Base-by-base conservation (phyloP, 2,797 vertebrate species). In the Tenualosa thibaudeaui region DNA sequence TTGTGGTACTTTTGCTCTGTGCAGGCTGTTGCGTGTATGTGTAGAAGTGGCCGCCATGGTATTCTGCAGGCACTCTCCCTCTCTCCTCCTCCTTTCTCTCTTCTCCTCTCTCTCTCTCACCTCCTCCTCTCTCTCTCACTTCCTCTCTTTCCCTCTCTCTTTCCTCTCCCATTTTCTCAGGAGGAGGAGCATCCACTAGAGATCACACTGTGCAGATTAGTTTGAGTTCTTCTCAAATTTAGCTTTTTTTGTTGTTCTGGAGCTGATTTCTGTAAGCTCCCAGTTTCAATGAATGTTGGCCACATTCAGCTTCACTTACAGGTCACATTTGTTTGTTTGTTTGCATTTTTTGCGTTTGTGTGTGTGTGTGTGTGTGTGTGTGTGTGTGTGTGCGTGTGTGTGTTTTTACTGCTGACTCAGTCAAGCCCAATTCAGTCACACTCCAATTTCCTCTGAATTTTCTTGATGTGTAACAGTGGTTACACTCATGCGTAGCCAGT, bases 261-360 rank as follows among this genome's bases (percentile, higher is more conserved):
- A 78, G 71, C 71, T 46, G 7, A 37, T 78, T 46, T 78, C 6
- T 46, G 37, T 40, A 37, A 43, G 71, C 71, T 78, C 15, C 40
- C 40, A 22, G 71, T 78, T 78, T 78, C 40, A 78, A 78, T 46
- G 71, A 78, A 78, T 78, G 71, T 37, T 78, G 71, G 71, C 71
- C 71, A 46, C 37, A 78, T 78, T 78, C 17, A 6, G 13, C 40
- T 43, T 56, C 78, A 31, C 86, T 19, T 85, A 71, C 40, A 40
- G 40, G 22, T 46, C 85, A 84, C 89, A 24, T 84, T 81, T 86
- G 53, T 49, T 5, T 60, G 26, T 84, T 37, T 40, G 3, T 75
- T 31, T 40, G 31, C n/a, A 17, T 31, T 75, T 31, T 75, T 31
- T 17, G 37, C 40, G 37, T 43, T 37, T 78, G 40, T 51, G 84